Conservation (phyloP, 2,113 vertebrate genomes). For the Tor tambroides region DNA sequence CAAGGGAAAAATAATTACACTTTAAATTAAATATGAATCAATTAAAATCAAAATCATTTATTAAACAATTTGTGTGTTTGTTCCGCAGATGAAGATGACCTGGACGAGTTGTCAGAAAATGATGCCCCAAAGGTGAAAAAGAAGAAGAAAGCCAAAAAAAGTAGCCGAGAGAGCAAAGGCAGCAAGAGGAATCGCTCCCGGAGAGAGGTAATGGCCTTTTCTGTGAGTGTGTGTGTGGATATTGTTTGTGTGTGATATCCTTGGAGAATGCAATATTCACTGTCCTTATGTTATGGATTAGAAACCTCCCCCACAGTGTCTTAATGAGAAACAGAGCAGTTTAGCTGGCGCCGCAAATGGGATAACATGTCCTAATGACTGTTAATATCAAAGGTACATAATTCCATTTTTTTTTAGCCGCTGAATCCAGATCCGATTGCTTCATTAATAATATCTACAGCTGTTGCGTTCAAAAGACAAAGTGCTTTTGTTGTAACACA, state of each 20-base stretch:
- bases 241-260: background rate
- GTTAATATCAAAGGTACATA: background rate
- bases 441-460: background rate
- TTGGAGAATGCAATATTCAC: background rate
- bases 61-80: background rate
- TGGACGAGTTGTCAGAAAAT: constrained; percentile 90
- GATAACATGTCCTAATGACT: constrained; percentile 7
- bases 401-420: background rate
- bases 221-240: constrained; percentile 1
- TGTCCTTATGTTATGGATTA: constrained; percentile 26
- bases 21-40: too few relatives aligned
- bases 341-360: background rate
- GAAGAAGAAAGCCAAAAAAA: constrained; percentile 97
- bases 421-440: background rate
- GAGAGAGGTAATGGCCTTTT: constrained; percentile 81
- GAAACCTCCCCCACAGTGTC: constrained; percentile 18
- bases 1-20: background rate
- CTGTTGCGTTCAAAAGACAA: too few relatives aligned
- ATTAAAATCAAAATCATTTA: too few relatives aligned
- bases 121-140: constrained; percentile 95
- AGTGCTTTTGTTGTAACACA: background rate
- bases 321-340: constrained; percentile 29
- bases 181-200: constrained; percentile 91
- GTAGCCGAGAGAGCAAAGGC: constrained; percentile 86
- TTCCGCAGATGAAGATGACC: constrained; percentile 78